Evolutionary conservation across 2,113 vertebrate species (phyloP), one percentile per base, ranked within the genome.

Genomic region (Pseudorectes ferrugineus): DNA sequence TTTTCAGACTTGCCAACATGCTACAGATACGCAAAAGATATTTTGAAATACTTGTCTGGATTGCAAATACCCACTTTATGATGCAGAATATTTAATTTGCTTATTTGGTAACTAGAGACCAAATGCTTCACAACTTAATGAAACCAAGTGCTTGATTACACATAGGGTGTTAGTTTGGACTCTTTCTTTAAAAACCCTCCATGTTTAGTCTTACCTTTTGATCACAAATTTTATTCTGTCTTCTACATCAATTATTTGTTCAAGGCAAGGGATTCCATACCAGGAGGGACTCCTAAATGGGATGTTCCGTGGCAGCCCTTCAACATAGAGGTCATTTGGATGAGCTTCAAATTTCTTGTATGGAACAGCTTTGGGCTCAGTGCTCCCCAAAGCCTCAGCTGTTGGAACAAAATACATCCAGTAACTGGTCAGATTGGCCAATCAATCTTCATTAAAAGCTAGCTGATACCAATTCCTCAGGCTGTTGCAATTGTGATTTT

Each of bases 261-360:
- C 98, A 45, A 98, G 97, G 59, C 98, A 97, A 55, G 98, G 97
- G 68, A 98, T 98, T 49, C 98, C 98, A 38, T 98, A 98, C 98
- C 98, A 98, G 2, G 98, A 98, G 2, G 98, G 98, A 58, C 98
- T 98, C 93, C 96, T 96, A 43, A 98, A 98, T 35, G 98, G 98
- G 84, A 98, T 91, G 51, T 97, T 98, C 17, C 98, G 97, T 28
- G 98, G 98, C 6, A 98, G 94, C 26, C 98, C 98, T 93, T 98
- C 98, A 26, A 98, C 98, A 3, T 79, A 98, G 19, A 98, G 98
- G 5, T 98, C 98, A 26, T 40, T 81, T 9, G 98, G 97, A 61
- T 98, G 97, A 3, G 98, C 97, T 90, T 98, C 98, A 83, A 98
- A 98, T 14, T 98, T 98, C 92, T 98, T 98, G 92, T 98, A 98